phyloP scores from a whole-genome alignment of 2,797 vertebrate genomes.

The Aphelocoma californica region DNA sequence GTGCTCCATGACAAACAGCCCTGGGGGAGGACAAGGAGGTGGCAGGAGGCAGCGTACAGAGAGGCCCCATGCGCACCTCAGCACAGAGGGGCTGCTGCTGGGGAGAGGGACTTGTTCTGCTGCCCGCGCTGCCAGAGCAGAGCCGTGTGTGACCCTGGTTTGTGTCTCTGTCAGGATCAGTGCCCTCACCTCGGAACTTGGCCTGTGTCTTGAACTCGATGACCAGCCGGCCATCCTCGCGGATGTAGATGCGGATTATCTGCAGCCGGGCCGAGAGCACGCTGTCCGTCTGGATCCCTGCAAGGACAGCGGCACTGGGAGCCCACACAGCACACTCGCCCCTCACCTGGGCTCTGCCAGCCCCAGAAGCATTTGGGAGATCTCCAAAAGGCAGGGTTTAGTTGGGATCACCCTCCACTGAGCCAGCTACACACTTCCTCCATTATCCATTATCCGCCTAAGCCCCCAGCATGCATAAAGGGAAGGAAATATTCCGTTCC shows the following conservation, averaged over 20 bases:
- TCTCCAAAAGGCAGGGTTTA: not conserved
- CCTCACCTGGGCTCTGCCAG: not conserved
- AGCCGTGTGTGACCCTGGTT: not conserved
- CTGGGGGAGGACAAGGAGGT: slow-evolving; percentile 62
- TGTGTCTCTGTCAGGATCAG: not conserved
- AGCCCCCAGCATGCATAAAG: not conserved
- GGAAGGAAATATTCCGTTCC: not conserved
- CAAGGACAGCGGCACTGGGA: not conserved
- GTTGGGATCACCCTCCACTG: not conserved
- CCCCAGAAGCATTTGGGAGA: not conserved
- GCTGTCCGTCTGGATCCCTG: slow-evolving; percentile 98
- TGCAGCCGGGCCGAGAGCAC: slow-evolving; percentile 94
- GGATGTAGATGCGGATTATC: slow-evolving; percentile 96
- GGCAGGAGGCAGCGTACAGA: accelerated
- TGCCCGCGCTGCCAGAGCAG: not conserved
- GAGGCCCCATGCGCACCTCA: accelerated
- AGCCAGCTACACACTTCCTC: not conserved
- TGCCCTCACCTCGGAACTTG: slow-evolving; percentile 90
- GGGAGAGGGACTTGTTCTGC: not conserved
- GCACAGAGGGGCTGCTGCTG: not conserved
- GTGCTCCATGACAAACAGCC: slow-evolving; percentile 94
- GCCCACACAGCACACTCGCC: accelerated
- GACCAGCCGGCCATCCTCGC: slow-evolving; percentile 94
- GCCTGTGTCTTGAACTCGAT: slow-evolving; percentile 98
- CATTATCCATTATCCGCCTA: accelerated